phyloP scores from a whole-genome alignment of 2,797 vertebrate genomes.

The Rhabdophis nuchalis region DNA sequence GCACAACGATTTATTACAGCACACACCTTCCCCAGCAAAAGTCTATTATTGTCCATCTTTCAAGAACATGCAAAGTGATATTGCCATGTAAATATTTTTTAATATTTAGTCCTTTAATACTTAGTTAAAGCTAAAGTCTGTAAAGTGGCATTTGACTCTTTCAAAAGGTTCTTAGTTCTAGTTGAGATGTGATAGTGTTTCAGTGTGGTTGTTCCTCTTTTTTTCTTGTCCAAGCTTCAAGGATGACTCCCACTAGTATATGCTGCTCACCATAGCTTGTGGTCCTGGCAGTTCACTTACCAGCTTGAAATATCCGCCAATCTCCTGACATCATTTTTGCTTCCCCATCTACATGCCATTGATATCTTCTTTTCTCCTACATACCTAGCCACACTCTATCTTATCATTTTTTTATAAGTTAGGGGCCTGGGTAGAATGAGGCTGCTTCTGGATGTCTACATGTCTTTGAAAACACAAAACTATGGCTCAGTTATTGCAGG shows the following conservation, averaged over 20 bases:
- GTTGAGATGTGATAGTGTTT: neutral
- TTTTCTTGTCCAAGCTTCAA: neutral
- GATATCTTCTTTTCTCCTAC: neutral
- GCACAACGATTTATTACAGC: neutral
- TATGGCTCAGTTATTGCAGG: neutral
- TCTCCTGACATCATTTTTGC: neutral
- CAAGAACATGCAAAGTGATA: neutral
- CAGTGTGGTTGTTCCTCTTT: neutral
- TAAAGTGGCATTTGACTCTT: neutral
- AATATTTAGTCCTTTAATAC: neutral
- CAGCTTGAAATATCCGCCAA: neutral
- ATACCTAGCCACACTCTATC: neutral
- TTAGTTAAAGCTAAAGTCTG: neutral
- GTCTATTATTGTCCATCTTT: neutral
- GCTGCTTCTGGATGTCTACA: neutral
- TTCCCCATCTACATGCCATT: neutral
- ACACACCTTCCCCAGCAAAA: neutral
- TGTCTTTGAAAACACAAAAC: neutral
- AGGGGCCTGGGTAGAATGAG: neutral
- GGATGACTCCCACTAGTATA: too few relatives aligned
- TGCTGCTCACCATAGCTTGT: neutral
- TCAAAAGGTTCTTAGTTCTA: neutral
- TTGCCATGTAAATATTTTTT: neutral
- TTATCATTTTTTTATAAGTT: neutral
- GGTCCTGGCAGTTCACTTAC: neutral